Evolutionary conservation across 2,113 vertebrate species (phyloP), one percentile per base, ranked within the genome.

Genomic region (Dipodomys stephensi): DNA sequence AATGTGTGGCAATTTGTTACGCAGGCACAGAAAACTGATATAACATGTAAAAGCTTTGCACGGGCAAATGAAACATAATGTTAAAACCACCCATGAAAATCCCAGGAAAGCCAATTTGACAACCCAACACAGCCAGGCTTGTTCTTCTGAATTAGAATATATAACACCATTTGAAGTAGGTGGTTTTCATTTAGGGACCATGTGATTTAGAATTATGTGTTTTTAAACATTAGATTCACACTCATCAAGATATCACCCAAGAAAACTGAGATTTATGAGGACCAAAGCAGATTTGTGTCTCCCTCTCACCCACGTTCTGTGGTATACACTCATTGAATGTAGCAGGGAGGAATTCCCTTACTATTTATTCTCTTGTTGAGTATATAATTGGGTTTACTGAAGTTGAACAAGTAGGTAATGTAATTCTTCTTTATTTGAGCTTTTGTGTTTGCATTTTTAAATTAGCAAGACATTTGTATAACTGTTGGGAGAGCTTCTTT

Each of bases 151-250:
- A 7, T 27, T 72, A 79, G 83, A 90, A 53, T 28, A 71, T 39
- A 73, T 53, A 25, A 25, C 20, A 57, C 23, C 64, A 80, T 3
- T 35, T 16, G 53, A 92, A 84, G 78, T 87, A 92, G 72, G 82
- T 72, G 46, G 78, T 69, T 93, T 95, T 92, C 85, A 69, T 67
- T 95, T 25, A 46, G 46, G 46, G 64, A 87, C 57, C 77, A 69
- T 87, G 83, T 53, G 86, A 64, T 88, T 92, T 46, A 74, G 94
- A 93, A 93, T 28, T n/a, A 88, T 28, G 16, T 90, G 83, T 88
- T 87, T 93, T 85, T 90, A 49, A 93, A 94, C 83, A 93, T 65
- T 67, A 88, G 86, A 78, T 74, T 92, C 89, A 67, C 49, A 57
- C 60, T 73, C 57, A 44, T 65, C 23, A 74, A 74, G 91, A 79